Base-by-base conservation (phyloP, 23 tunicate species). In the Styela clava region DNA sequence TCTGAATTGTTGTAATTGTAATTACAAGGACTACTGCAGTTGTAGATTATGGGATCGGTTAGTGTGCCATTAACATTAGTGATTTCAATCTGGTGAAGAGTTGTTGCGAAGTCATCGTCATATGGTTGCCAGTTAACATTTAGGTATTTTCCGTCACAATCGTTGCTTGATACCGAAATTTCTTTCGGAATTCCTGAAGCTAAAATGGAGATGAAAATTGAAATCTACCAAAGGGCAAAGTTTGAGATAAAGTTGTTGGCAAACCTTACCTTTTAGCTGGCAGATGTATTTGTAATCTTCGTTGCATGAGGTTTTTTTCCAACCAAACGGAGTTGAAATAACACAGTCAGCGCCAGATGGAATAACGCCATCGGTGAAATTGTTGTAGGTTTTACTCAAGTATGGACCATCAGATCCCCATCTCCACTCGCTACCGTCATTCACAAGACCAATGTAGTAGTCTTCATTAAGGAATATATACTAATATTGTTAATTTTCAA, bases 371-470 rank as follows among this genome's bases (percentile, higher is more conserved):
- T 76, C 33, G 24, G 27, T 73, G n/a, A 30, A 26, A 73, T 73
- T 52, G 21, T 44, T 44, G 25, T 21, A 44, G 16, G 44, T 33
- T 67, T 27, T 22, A 22, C 0, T 29, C 0, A 76, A 25, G 26
- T 23, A 0, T 0, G 35, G 63, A 21, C 81, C 81, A 2, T 52
- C 52, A 16, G n/a, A 0, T 26, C 81, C 81, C 81, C 81, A 76
- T 44, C 2, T 76, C 81, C 81, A 76, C 33, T 52, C 37, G 16
- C 29, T 56, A 29, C 19, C 71, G 5, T 52, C 64, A 12, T 44
- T 52, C 24, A 36, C 72, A 44, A 56, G 63, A 44, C 81, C 81
- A 52, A 76, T 76, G 81, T 76, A 76, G 24, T 35, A 76, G 0
- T 52, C 81, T 76, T 21, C 19, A 74, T 16, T 19, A 25, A 69